phyloP scores from a whole-genome alignment of 2,888 invertebrate species.

The Latrodectus hesperus region DNA sequence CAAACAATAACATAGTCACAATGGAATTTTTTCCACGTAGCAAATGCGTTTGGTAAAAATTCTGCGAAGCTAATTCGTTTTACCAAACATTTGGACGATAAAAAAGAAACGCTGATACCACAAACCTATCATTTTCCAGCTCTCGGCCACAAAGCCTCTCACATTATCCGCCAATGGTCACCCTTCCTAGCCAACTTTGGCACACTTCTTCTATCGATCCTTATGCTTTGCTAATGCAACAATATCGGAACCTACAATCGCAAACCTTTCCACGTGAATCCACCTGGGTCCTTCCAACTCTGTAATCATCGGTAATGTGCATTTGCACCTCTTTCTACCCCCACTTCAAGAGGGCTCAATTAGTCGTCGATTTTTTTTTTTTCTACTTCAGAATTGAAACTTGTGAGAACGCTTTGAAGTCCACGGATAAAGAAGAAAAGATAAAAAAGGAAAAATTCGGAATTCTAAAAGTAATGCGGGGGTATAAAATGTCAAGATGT shows the following conservation, averaged over 20 bases:
- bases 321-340: conserved; percentile 3
- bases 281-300: conserved; percentile 11
- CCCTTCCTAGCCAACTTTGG: not conserved
- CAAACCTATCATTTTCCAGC: too few species aligned
- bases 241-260: conserved; percentile 8
- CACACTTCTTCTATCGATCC: conserved; percentile 5
- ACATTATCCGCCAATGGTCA: too few species aligned
- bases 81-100: too few species aligned
- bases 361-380: not conserved
- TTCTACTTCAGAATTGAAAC: not conserved
- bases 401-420: conserved; percentile 23
- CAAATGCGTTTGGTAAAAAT: too few species aligned
- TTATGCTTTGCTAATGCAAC: not conserved
- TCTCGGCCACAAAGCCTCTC: too few species aligned
- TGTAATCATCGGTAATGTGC: conserved; percentile 48
- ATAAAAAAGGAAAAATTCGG: conserved; percentile 19
- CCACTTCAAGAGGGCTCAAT: not conserved
- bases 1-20: too few species aligned
- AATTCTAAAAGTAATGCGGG: conserved; percentile 14
- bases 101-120: too few species aligned
- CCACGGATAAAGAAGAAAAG: conserved; percentile 14
- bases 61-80: too few species aligned
- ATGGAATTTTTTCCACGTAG: too few species aligned
- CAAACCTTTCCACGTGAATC: not conserved
- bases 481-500: conserved; percentile 52